A percentile compares a stretch with the other conserved stretches of the same genome.
These are phyloP conservation scores for Xenentodon cancila DNA, from an alignment of 2,797 vertebrate species.

Conservation along the genomic window DNA sequence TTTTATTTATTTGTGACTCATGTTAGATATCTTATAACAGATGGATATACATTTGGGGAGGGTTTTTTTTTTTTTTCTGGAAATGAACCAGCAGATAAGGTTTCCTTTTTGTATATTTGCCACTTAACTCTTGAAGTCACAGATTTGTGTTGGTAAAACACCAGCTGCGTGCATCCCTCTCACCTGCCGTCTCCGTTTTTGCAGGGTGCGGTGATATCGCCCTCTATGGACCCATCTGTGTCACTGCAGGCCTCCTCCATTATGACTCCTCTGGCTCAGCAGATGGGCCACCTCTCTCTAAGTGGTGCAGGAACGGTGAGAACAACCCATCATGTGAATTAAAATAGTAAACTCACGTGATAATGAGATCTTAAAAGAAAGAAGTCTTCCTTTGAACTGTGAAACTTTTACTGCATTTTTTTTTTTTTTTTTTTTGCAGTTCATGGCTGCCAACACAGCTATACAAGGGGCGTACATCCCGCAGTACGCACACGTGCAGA, in stretches of 20 bases:
- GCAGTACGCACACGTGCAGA: conserved; percentile 94
- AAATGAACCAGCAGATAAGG: conserved; percentile 36
- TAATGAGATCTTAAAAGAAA: neutral
- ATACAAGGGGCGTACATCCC: conserved; percentile 97
- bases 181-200: conserved; percentile 47
- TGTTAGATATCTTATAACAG: conserved; percentile 65
- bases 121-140: too few species aligned
- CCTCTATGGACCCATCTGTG: conserved; percentile 98
- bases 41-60: conserved; percentile 58
- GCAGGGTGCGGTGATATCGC: conserved; percentile 96
- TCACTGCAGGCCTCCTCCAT: conserved; percentile 96
- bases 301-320: conserved; percentile 94
- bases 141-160: neutral
- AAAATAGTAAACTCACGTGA: conserved; percentile 8
- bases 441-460: conserved; percentile 92
- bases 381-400: neutral
- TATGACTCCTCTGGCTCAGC: conserved; percentile 94
- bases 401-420: neutral
- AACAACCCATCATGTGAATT: conserved; percentile 1
- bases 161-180: conserved; percentile 11
- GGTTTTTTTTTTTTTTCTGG: conserved; percentile 3
- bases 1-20: conserved; percentile 31
- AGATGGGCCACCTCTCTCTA: conserved; percentile 97
- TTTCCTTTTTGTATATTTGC: neutral
- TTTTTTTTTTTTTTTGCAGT: conserved; percentile 79